Evolutionary conservation across 2,888 invertebrate genomes (phyloP), one percentile per base, ranked within the genome.

Genomic region (Rhamnusium bicolor): DNA sequence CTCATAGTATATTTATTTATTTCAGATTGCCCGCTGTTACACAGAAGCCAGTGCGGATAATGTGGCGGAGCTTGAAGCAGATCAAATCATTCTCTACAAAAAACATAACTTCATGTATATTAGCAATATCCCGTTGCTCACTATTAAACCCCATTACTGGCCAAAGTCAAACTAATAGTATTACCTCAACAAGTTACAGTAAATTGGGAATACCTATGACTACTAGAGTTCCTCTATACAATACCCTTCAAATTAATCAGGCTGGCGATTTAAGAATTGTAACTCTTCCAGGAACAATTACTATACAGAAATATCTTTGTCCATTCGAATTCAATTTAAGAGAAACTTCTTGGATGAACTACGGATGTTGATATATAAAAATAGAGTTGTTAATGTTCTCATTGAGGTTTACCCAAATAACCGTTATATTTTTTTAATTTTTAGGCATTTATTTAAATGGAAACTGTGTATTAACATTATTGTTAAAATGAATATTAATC

Each of bases 51-150:
- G 89, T 79, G 89, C 89, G 5, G 89, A 90, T 24, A 87, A 91
- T 29, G 89, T 89, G 73, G 88, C 90, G 72, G 88, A 89, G 18
- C 63, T 89, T 14, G 90, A 90, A 79, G 87, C 86, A 14, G 90
- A 91, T 75, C 91, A 90, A 80, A 87, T 91, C n/a, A 83, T 87
- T 32, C 90, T 91, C 81, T 92, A 89, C 81, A 91, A 90, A 27
- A n/a, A 93, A 93, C 83, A 90, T 92, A 32, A 93, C 92, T 1
- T 91, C 92, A 8, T 93, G 93, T 83, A 90, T 93, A 73, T 85
- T 93, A 71, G 92, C 93, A 0, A 91, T 90, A 81, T 87, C 92
- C 0, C 89, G 93, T 67, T 93, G 93, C 86, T 89, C 90, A 58
- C 86, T 89, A 0, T 91, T 89, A 82, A 93, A 93, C 84, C 92